Conservation (phyloP, 2,888 invertebrate genomes). For the Hemicrepidius hirtus region DNA sequence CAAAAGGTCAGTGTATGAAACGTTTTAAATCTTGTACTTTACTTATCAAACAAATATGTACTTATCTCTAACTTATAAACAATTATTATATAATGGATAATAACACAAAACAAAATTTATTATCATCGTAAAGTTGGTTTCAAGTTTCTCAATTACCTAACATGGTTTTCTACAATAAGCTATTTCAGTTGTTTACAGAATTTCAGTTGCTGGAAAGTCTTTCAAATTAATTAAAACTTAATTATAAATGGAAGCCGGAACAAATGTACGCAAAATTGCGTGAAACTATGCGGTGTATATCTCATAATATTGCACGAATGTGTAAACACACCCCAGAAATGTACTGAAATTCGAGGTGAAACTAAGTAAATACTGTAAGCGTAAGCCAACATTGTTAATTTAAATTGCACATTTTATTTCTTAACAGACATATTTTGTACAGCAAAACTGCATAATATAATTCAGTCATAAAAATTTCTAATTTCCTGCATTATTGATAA, state of each 20-base stretch:
- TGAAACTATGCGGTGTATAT: constrained; percentile 46
- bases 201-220: constrained; percentile 20
- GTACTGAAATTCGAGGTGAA: constrained; percentile 36
- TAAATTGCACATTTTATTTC: background rate
- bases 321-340: constrained; percentile 45
- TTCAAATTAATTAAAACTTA: constrained; percentile 47
- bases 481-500: too few species aligned
- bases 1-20: too few species aligned
- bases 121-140: background rate
- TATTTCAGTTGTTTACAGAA: constrained; percentile 21
- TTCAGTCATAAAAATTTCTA: too few species aligned
- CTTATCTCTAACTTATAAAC: too few species aligned
- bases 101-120: background rate
- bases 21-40: too few species aligned
- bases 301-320: constrained; percentile 47
- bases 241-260: constrained; percentile 43
- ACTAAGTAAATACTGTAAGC: constrained; percentile 27
- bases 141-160: constrained; percentile 13
- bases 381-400: background rate
- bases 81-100: background rate
- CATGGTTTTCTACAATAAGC: constrained; percentile 7
- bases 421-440: too few species aligned
- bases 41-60: too few species aligned
- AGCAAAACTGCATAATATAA: too few species aligned
- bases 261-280: constrained; percentile 46